Evolutionary conservation across 2,113 vertebrate species (phyloP), one percentile per base, ranked within the genome.

Genomic region (Rhadina sibilatrix): DNA sequence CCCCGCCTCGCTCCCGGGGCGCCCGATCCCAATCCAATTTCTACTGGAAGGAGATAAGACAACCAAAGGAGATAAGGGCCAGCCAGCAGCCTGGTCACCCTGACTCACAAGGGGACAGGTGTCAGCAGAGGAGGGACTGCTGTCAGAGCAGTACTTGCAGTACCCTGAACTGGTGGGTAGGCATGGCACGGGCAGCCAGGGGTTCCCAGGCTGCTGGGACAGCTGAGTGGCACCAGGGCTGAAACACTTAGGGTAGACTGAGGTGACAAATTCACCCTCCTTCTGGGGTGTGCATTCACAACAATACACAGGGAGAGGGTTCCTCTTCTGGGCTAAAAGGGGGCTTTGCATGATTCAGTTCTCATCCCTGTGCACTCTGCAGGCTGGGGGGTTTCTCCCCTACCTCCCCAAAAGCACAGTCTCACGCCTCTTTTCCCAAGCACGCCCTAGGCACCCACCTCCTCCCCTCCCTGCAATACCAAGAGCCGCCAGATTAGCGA

Each of bases 171-270:
- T 1, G 2, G 4, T 7, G 72, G 15, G 6, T 24, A 15, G 24
- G 47, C 2, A 13, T 2, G 8, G 30, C 3, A 1, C 2, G 37
- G 37, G 15, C 63, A 57, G 13, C 27, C 27, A 1, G 2, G 35
- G n/a, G 4, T 23, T 10, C n/a, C 21, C 61, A 53, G 5, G 7
- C 15, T 11, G 5, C 57, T 11, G 75, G 79, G 54, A 42, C 35
- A 61, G 40, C 4, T 0, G 3, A 9, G 63, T 12, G 30, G 11
- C 12, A 10, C 13, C 0, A 0, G 10, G 44, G n/a, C 20, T 2
- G 2, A 37, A 72, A 54, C 5, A 14, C 9, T 6, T 17, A 23
- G 20, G 13, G 33, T 2, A 5, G 49, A 3, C 0, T 4, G 33
- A 14, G 35, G 20, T 38, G 74, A 21, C 3, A 13, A 15, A 1